Conservation (phyloP, 2,113 vertebrate genomes). For the Thinocorus orbignyianus region DNA sequence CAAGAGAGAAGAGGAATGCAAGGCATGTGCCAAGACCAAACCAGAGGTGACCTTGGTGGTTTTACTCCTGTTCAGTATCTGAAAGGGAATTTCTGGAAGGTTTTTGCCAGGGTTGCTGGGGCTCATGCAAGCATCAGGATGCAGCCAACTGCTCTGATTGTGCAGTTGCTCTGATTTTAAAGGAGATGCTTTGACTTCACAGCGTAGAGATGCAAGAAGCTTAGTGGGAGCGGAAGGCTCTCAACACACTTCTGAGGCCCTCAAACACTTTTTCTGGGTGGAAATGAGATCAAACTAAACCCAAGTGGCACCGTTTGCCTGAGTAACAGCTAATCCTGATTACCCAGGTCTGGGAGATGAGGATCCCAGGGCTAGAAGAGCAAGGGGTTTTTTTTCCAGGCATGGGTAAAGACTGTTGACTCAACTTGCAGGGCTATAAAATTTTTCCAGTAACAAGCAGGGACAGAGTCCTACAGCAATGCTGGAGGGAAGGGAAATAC, state of each 20-base stretch:
- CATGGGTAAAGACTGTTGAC: conserved; percentile 3
- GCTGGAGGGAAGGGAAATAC: conserved; percentile 50
- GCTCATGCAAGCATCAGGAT: not conserved
- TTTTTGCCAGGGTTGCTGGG: not conserved
- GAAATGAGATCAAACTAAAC: conserved; percentile 28
- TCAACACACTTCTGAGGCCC: not conserved
- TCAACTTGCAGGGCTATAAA: conserved; percentile 15
- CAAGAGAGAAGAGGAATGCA: not conserved
- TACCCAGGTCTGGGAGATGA: not conserved
- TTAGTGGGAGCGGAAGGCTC: not conserved
- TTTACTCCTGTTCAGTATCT: not conserved
- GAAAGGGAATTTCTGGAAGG: not conserved
- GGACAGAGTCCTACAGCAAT: conserved; percentile 30
- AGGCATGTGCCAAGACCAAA: not conserved
- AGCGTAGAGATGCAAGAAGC: rapidly evolving
- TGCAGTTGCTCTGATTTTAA: not conserved
- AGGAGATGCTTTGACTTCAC: not conserved
- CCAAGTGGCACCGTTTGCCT: not conserved
- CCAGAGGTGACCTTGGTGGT: not conserved
- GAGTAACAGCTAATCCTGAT: not conserved
- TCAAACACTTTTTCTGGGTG: not conserved
- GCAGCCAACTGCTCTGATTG: not conserved
- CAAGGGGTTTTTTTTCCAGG: not conserved
- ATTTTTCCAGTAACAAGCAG: conserved; percentile 47
- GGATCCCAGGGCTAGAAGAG: conserved; percentile 17